Base-by-base conservation (phyloP, 2,888 invertebrate genomes). In the Phlogophora meticulosa region DNA sequence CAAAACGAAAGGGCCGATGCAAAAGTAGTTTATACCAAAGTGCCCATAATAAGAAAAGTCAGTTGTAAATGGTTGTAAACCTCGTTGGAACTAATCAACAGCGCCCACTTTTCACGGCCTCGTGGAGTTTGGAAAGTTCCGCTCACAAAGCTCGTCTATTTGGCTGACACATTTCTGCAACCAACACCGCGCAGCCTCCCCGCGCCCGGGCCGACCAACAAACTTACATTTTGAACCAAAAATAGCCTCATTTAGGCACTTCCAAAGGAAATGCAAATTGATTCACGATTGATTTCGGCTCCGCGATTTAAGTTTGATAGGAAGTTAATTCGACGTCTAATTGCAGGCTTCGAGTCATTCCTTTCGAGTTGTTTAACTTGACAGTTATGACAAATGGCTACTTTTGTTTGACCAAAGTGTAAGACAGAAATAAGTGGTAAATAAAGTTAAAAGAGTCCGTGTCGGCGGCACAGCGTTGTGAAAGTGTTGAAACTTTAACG, bases 41-140 rank as follows among this genome's bases (percentile, higher is more conserved):
- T 72, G 72, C 51, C 46, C 51, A 66, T 72, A 68, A 69, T 72
- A 68, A 80, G 56, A 69, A 52, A 71, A 75, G 64, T 70, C 58
- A 40, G 45, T 63, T 59, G 22, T 62, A 72, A 72, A 64, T 70
- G 75, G 62, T 73, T 69, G 60, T 67, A 69, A 68, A 58, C 52
- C 70, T 76, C 78, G 57, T 76, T 78, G 63, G 68, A 80, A 80
- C 78, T 80, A 78, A 83, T 82, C 80, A 80, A 76, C 52, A 76
- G 71, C 72, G 49, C 45, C 52, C 69, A 80, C 70, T 85, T 76
- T 68, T 68, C 70, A 76, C 57, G 59, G 67, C 49, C 60, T 74
- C 60, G 61, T 59, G 36, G 53, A 72, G 53, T 82, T 80, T 17
- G 55, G 52, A 70, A 82, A 78, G 67, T 77, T 71, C 24, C 57